phyloP scores from a whole-genome alignment of 53 echinoderm and acorn worm species.

The Arbacia lixula region DNA sequence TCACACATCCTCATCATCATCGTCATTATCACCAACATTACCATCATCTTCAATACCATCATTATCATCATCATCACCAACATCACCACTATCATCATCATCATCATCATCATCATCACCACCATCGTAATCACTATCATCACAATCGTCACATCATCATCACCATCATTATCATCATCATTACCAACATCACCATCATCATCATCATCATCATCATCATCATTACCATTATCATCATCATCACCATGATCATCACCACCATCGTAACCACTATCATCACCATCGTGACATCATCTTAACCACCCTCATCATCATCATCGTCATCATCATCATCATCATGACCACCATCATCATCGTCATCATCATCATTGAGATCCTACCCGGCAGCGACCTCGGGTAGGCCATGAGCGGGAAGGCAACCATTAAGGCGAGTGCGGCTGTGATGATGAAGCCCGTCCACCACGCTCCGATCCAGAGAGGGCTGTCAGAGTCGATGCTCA shows the following conservation, averaged over 20 bases:
- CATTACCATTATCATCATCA: conserved; percentile 21
- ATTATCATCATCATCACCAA: neutral
- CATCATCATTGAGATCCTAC: no score
- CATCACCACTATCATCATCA: neutral
- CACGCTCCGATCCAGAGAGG: conserved; percentile 97
- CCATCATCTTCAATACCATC: neutral
- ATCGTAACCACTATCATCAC: neutral
- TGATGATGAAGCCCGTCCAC: conserved; percentile 90
- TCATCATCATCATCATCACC: neutral
- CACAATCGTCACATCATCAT: neutral
- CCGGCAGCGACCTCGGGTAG: conserved; percentile 78
- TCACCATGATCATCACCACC: conserved; percentile 24
- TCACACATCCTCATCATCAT: neutral
- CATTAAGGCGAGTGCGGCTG: conserved; percentile 69
- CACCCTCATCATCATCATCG: neutral
- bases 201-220: conserved; percentile 43
- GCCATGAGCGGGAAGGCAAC: conserved; percentile 81
- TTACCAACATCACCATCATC: conserved; percentile 6
- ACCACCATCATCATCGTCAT: neutral
- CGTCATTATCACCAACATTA: neutral
- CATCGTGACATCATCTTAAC: neutral
- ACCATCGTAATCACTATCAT: neutral
- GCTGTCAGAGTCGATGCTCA: conserved; percentile 68
- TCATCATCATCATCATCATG: neutral
- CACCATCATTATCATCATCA: conserved; percentile 55